Evolutionary conservation across 2,113 vertebrate genomes (phyloP).

Genomic region (Anseranas semipalmata): DNA sequence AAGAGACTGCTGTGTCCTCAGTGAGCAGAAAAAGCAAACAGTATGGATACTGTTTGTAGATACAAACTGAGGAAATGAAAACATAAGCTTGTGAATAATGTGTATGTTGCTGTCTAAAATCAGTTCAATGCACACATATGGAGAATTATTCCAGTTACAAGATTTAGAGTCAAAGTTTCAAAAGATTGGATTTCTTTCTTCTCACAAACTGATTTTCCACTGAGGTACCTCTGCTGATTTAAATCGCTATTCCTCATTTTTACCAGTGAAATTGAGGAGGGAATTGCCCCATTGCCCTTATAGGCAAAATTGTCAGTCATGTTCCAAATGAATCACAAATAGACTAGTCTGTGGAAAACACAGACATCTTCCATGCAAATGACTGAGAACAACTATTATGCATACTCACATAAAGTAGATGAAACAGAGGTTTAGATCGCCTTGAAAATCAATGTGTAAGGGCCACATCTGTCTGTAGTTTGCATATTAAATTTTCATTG

Average conservation of each 20-base stretch:
- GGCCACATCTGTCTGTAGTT: background rate
- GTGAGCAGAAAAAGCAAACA: background rate
- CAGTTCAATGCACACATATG: background rate
- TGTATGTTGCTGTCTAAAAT: background rate
- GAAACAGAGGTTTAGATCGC: background rate
- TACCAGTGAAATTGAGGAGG: background rate
- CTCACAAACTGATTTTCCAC: background rate
- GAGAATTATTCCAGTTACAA: background rate
- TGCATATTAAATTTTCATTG: conserved; percentile 6
- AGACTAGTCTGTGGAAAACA: background rate
- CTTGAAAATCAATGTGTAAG: conserved; percentile 7
- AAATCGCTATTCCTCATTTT: background rate
- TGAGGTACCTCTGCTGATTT: background rate
- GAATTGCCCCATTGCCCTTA: background rate
- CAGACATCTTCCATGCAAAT: background rate
- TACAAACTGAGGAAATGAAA: background rate
- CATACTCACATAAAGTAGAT: background rate
- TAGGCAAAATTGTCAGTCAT: background rate
- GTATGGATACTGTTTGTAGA: background rate
- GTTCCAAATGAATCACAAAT: background rate
- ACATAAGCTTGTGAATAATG: background rate
- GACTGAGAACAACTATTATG: background rate
- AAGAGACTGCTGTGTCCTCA: background rate
- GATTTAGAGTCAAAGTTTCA: background rate
- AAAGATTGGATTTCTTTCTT: background rate